Base-by-base conservation (phyloP, 2,888 invertebrate genomes). In the Eledona agricola region DNA sequence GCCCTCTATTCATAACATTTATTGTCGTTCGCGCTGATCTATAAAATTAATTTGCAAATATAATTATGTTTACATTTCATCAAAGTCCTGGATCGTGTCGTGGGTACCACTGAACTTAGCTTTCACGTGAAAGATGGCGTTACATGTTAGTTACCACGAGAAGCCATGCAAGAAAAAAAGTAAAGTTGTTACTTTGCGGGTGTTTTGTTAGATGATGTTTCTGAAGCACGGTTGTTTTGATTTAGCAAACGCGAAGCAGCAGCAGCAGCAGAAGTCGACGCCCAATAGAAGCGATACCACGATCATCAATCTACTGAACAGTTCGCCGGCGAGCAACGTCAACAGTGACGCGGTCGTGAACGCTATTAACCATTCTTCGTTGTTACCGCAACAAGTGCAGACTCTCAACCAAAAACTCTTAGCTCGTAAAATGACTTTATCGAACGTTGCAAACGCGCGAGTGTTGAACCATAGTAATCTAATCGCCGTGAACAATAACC, bases 271-370 rank as follows among this genome's bases (percentile, higher is more conserved):
- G 26, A 62, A 64, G 29, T 62, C 64, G 52, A 55, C 81, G 13
- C 77, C 80, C 23, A 76, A 73, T 49, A 79, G 75, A 54, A 85
- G 77, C 69, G 89, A 89, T 72, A 84, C 89, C 1, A 87, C 89
- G 4, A 90, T 90, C 67, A 80, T 89, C 55, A 90, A 89, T 75
- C 75, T 90, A 42, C 74, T 90, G 53, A 90, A 90, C 73, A 89
- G 88, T 69, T 86, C 88, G 13, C 88, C 89, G 25, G 87, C 88
- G n/a, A 80, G 79, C 69, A 74, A 68, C 50, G 62, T 72, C 37
- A 76, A 74, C 51, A 76, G 69, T 51, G 86, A 87, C 51, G 85
- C 86, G 4, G 80, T 80, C 26, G 80, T 80, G 50, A 76, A 76
- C 62, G 73, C 75, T 20, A 73, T 74, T 51, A 74, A 72, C 58